These are phyloP conservation scores for Acyrthosiphon pisum DNA, from an alignment of 1,140 invertebrate genomes.

Conservation along the genomic window DNA sequence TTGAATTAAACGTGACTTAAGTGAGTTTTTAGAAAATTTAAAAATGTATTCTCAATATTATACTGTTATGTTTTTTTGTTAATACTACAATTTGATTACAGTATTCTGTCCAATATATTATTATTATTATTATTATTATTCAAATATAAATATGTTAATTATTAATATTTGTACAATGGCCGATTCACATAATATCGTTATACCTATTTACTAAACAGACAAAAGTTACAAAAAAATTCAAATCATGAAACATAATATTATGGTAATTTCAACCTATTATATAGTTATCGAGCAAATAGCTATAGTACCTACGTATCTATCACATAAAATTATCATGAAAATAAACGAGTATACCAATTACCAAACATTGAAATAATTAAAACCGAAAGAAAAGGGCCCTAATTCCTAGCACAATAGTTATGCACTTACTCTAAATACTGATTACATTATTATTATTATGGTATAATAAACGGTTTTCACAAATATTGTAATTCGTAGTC, in stretches of 20 bases:
- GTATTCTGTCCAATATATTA: background rate
- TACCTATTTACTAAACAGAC: background rate
- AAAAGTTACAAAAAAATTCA: background rate
- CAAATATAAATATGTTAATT: no score
- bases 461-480: background rate
- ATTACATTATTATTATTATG: background rate
- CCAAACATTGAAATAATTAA: background rate
- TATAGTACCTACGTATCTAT: background rate
- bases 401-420: background rate
- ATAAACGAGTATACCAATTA: constrained; percentile 6
- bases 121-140: no score
- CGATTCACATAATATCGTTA: background rate
- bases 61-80: background rate
- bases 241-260: background rate
- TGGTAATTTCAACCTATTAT: background rate
- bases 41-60: background rate
- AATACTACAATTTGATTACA: background rate
- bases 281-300: background rate
- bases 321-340: background rate
- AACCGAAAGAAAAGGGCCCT: background rate
- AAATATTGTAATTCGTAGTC: background rate
- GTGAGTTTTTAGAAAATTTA: background rate
- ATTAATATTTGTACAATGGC: background rate
- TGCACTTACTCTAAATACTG: background rate
- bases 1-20: background rate